A percentile compares a stretch with the other conserved stretches of the same genome.
These are phyloP conservation scores for Psittacara wagleri DNA, from an alignment of 2,113 vertebrate species.

Conservation along the genomic window DNA sequence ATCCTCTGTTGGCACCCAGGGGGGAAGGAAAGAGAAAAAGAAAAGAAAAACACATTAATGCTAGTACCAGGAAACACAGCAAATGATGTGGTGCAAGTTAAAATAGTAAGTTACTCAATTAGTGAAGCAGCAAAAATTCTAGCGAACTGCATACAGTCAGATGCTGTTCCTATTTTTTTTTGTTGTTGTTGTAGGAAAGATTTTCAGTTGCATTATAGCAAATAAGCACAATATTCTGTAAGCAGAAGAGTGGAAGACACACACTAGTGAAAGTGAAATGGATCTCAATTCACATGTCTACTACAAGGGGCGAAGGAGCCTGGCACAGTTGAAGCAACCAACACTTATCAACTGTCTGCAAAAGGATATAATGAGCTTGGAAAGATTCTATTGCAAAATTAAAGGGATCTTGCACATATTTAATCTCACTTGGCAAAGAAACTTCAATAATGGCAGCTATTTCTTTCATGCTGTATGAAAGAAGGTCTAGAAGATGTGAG, in stretches of 20 bases:
- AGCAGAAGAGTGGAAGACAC: background rate
- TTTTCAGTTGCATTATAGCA: background rate
- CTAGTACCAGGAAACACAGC: background rate
- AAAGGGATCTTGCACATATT: background rate
- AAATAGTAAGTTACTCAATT: background rate
- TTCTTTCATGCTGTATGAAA: background rate
- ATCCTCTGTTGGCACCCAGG: background rate
- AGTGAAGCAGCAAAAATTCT: background rate
- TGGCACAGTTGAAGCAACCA: background rate
- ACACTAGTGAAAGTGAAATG: background rate
- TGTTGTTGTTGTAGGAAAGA: background rate
- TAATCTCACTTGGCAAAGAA: constrained; percentile 14
- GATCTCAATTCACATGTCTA: background rate
- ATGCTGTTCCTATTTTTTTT: background rate
- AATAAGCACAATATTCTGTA: background rate
- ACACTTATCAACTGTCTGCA: background rate
- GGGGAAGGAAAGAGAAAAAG: background rate
- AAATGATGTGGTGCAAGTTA: background rate
- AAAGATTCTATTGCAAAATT: constrained; percentile 10
- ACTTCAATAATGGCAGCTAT: background rate
- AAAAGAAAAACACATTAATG: background rate
- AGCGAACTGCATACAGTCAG: background rate
- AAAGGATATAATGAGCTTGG: background rate
- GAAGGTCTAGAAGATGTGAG: background rate
- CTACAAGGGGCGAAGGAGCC: background rate